Evolutionary conservation across 2,797 vertebrate species (phyloP).

Genomic region (Gallirallus australis): DNA sequence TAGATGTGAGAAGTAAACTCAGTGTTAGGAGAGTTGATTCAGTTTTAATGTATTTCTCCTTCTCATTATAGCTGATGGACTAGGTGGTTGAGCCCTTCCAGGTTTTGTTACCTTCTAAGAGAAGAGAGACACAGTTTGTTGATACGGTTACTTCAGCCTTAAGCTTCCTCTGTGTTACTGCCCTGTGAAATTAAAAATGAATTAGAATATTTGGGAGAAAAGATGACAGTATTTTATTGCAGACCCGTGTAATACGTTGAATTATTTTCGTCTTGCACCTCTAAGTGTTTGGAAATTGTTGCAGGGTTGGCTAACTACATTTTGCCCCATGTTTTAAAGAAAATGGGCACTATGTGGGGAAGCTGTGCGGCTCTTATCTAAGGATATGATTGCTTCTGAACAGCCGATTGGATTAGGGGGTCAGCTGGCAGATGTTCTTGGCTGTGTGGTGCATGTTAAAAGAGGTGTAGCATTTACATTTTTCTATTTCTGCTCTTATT

Average conservation of each 20-base stretch:
- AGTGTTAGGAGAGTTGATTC: neutral
- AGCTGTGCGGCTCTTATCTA: constrained; percentile 39
- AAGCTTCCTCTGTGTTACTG: constrained; percentile 11
- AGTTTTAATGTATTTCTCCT: neutral
- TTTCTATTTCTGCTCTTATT: constrained; percentile 53
- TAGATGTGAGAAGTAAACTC: neutral
- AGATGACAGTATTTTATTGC: constrained; percentile 20
- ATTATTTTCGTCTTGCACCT: constrained; percentile 22
- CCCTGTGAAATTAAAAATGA: constrained; percentile 7
- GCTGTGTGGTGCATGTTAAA: constrained; percentile 62
- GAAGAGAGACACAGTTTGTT: neutral
- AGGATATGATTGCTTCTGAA: constrained; percentile 42
- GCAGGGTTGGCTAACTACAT: constrained; percentile 36
- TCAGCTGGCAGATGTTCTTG: constrained; percentile 81
- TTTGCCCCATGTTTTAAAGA: constrained; percentile 23
- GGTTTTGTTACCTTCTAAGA: neutral
- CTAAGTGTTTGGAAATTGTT: constrained; percentile 15
- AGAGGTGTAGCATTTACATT: constrained; percentile 65
- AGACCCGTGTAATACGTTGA: neutral
- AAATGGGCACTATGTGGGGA: constrained; percentile 9
- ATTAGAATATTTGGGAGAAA: neutral
- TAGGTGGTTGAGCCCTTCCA: neutral
- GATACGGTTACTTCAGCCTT: neutral
- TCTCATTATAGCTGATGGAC: fast-evolving
- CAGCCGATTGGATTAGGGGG: constrained; percentile 76